A percentile compares a stretch with the other conserved stretches of the same genome.
Conservation (phyloP, 2,113 vertebrate genomes). For the Syrrhaptes paradoxus region DNA sequence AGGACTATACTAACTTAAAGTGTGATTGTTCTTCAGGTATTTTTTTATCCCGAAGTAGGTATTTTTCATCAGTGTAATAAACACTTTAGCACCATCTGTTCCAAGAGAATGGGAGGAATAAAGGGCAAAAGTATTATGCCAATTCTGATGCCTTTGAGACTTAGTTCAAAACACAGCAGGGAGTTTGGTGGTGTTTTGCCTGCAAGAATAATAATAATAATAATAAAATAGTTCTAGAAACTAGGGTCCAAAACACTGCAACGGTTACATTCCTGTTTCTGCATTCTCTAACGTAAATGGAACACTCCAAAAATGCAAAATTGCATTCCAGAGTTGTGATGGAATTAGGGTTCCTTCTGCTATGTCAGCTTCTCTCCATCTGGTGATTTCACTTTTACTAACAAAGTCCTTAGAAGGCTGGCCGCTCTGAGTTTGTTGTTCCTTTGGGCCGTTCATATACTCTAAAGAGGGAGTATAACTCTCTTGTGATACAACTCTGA, state of each 20-base stretch:
- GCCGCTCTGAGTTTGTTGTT: neutral
- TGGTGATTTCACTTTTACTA: neutral
- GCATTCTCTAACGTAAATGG: neutral
- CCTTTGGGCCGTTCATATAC: neutral
- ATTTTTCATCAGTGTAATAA: neutral
- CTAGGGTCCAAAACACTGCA: neutral
- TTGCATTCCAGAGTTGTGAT: neutral
- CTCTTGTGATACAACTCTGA: neutral
- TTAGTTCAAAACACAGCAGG: neutral
- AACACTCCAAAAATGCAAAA: neutral
- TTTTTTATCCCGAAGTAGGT: neutral
- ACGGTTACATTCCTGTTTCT: neutral
- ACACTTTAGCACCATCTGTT: neutral
- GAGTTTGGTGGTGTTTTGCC: neutral
- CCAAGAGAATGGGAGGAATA: neutral
- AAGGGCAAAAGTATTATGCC: neutral
- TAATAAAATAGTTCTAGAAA: neutral
- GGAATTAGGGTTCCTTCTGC: neutral
- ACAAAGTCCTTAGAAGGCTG: neutral
- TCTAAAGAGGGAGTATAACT: neutral
- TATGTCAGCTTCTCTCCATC: neutral
- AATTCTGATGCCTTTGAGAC: neutral
- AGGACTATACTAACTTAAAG: neutral
- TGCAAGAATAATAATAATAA: neutral
- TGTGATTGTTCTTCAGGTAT: neutral